Evolutionary conservation across 2,797 vertebrate species (phyloP), one percentile per base, ranked within the genome.

Genomic region (Galago senegalensis): DNA sequence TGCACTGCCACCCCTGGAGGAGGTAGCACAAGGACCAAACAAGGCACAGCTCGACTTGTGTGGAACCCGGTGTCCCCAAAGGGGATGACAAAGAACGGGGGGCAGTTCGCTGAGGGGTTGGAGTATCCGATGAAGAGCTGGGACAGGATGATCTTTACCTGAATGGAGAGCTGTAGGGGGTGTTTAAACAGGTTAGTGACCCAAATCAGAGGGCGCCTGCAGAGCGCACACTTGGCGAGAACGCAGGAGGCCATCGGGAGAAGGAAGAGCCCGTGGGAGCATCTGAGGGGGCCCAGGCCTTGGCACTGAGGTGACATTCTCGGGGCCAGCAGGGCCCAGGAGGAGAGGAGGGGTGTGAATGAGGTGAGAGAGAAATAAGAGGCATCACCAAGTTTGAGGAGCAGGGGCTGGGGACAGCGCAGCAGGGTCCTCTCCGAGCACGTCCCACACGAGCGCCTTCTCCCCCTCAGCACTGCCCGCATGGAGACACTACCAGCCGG

Each of bases 291-390:
- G 16, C 77, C 9, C 13, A 53, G 53, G 7, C 53, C 13, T 25
- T 16, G 4, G 6, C 17, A 21, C 1, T 0, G 20, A 17, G 2
- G 3, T 4, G 56, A 27, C 2, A 5, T 0, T 65, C 3, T 14
- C 13, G 0, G 25, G 1, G 60, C 49, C 3, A 0, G 1, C 0
- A 0, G 7, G 29, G 1, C 7, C 3, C 12, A 0, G 7, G 18
- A 16, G 56, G 2, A 20, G 40, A 60, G 20, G n/a, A 18, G 14
- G 5, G 25, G 27, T 14, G 8, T 25, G 37, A 31, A 18, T 3
- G 46, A 23, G 10, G 14, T 1, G 11, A 16, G 60, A 82, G 58
- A 3, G 16, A 34, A 46, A 1, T 27, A 7, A 8, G 79, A 46
- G n/a, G 23, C 20, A 0, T 14, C 23, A 17, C 34, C 18, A 0